A percentile compares a stretch with the other conserved stretches of the same genome.
These are phyloP conservation scores for Pandion haliaetus DNA, from an alignment of 2,113 vertebrate species.

Conservation along the genomic window DNA sequence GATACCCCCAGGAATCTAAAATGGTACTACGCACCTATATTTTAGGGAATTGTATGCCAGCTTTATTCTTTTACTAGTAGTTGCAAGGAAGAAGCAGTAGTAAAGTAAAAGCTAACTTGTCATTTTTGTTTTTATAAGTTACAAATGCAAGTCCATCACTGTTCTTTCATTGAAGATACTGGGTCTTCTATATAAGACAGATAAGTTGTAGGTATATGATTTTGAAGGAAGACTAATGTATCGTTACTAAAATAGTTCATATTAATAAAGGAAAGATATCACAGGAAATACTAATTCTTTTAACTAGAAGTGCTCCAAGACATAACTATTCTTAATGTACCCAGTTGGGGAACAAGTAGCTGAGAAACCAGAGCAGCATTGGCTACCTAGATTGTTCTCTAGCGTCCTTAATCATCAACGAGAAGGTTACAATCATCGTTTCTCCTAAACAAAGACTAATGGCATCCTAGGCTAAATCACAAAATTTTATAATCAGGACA, in stretches of 20 bases:
- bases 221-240: not conserved
- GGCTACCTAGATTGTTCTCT: not conserved
- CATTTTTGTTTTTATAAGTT: not conserved
- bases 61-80: not conserved
- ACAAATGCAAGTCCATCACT: not conserved
- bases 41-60: not conserved
- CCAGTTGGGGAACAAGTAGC: not conserved
- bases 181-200: not conserved
- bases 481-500: not conserved
- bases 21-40: not conserved
- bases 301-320: not conserved
- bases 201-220: not conserved
- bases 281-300: not conserved
- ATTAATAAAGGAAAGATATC: not conserved
- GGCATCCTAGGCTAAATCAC: not conserved
- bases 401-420: not conserved
- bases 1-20: not conserved
- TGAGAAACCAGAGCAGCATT: not conserved
- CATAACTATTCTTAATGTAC: not conserved
- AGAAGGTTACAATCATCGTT: not conserved
- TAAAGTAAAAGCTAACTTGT: not conserved
- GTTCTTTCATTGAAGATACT: not conserved
- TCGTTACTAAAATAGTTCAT: not conserved
- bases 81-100: not conserved
- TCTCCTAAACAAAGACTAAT: not conserved